Percentiles rank a stretch among this genome's conserved stretches.
Conservation (phyloP, 2,797 vertebrate species). For the Tauraco hartlaubi region DNA sequence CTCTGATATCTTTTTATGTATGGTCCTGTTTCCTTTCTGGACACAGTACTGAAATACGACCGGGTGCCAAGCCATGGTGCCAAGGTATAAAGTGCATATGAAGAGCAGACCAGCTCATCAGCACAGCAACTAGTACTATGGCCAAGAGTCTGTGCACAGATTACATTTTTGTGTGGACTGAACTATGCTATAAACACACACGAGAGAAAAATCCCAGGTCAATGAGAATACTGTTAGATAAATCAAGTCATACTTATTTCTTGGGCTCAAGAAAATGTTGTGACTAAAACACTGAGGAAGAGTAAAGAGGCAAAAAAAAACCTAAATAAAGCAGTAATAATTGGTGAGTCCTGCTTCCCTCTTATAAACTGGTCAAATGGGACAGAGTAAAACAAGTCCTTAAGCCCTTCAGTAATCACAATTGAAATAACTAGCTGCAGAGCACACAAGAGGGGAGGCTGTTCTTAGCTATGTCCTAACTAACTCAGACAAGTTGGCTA, state of each 20-base stretch:
- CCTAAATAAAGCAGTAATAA: neutral
- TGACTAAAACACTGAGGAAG: neutral
- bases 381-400: constrained; percentile 18
- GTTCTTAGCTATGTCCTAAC: neutral
- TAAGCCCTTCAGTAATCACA: neutral
- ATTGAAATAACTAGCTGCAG: neutral
- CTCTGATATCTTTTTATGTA: neutral
- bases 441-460: neutral
- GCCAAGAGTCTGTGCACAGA: neutral
- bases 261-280: constrained; percentile 19
- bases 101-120: neutral
- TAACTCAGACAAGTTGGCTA: neutral
- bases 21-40: neutral
- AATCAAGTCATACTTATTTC: constrained; percentile 13
- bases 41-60: neutral
- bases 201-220: neutral
- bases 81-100: neutral
- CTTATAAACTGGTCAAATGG: neutral
- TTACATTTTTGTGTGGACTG: neutral
- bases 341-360: neutral
- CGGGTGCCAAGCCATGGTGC: neutral
- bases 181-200: neutral
- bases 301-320: neutral
- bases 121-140: neutral
- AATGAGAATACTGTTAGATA: neutral